Conservation (phyloP, 2,113 vertebrate species). For the Tautogolabrus adspersus region DNA sequence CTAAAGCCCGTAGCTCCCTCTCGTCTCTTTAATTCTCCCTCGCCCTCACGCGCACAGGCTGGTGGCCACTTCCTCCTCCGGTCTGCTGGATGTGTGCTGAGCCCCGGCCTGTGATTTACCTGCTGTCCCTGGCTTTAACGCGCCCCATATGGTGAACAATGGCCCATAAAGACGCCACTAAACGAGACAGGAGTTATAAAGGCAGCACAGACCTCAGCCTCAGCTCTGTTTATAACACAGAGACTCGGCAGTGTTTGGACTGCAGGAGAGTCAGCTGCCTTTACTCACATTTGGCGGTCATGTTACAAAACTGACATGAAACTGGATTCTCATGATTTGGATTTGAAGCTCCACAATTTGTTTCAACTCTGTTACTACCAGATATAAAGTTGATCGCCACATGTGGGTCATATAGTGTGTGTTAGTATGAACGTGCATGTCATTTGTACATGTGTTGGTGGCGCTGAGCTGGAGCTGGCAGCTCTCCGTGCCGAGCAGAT, state of each 20-base stretch:
- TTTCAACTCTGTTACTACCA: neutral
- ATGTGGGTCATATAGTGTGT: constrained; percentile 9
- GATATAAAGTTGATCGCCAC: neutral
- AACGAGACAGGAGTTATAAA: constrained; percentile 86
- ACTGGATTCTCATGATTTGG: neutral
- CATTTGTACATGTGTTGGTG: constrained; percentile 6
- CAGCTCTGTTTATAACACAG: constrained; percentile 42
- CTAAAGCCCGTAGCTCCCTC: neutral
- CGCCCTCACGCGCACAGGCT: constrained; percentile 6
- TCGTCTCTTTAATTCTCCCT: neutral
- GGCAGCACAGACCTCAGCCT: constrained; percentile 73
- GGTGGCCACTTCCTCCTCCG: constrained; percentile 62
- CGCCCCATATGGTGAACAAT: constrained; percentile 92
- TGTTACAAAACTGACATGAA: neutral
- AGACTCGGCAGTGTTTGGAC: constrained; percentile 19
- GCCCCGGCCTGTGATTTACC: constrained; percentile 85
- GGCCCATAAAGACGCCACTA: constrained; percentile 87
- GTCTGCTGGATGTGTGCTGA: constrained; percentile 83
- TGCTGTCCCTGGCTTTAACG: constrained; percentile 88
- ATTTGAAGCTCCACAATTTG: neutral
- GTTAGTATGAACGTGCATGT: neutral
- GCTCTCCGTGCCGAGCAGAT: constrained; percentile 58
- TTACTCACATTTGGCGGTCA: neutral
- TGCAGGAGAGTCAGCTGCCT: neutral
- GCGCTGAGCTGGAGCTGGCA: constrained; percentile 61